phyloP scores from a whole-genome alignment of 2,888 invertebrate genomes.

The Isoperla grammatica region DNA sequence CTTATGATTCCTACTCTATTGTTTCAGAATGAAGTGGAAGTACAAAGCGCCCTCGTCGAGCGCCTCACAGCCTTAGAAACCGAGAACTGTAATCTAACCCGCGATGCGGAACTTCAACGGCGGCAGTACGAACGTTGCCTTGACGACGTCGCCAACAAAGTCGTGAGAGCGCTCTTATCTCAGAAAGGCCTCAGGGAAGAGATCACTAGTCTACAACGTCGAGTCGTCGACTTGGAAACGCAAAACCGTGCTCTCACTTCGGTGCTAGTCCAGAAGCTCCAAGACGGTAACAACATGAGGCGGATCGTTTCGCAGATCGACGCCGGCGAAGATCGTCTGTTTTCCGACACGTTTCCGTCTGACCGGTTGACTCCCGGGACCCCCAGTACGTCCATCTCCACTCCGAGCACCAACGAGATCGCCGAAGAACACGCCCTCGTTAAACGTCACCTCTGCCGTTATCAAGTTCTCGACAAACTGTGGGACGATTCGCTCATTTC shows the following conservation, averaged over 20 bases:
- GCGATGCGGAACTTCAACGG: conserved; percentile 60
- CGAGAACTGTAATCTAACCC: conserved; percentile 56
- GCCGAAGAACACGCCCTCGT: conserved; percentile 18
- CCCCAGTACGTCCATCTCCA: conserved; percentile 21
- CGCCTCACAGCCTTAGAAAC: conserved; percentile 52
- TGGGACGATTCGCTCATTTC: conserved; percentile 54
- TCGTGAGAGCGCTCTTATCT: conserved; percentile 73
- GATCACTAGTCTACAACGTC: conserved; percentile 62
- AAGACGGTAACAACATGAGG: conserved; percentile 13
- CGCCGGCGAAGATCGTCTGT: background rate
- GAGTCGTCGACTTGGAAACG: conserved; percentile 70
- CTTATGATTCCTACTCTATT: too few relatives aligned
- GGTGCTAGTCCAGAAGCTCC: conserved; percentile 59
- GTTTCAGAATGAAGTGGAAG: conserved; percentile 41
- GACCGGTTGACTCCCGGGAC: background rate
- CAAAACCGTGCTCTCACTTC: conserved; percentile 70
- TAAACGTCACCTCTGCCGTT: conserved; percentile 33
- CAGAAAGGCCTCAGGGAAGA: conserved; percentile 81
- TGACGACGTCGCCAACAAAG: conserved; percentile 78
- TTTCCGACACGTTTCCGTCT: background rate
- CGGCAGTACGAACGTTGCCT: conserved; percentile 73
- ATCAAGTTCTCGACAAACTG: conserved; percentile 56
- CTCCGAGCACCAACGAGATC: conserved; percentile 23
- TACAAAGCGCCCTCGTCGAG: conserved; percentile 47
- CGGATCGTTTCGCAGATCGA: background rate